Base-by-base conservation (phyloP, 1,140 invertebrate species). In the Megalonaias nervosa region DNA sequence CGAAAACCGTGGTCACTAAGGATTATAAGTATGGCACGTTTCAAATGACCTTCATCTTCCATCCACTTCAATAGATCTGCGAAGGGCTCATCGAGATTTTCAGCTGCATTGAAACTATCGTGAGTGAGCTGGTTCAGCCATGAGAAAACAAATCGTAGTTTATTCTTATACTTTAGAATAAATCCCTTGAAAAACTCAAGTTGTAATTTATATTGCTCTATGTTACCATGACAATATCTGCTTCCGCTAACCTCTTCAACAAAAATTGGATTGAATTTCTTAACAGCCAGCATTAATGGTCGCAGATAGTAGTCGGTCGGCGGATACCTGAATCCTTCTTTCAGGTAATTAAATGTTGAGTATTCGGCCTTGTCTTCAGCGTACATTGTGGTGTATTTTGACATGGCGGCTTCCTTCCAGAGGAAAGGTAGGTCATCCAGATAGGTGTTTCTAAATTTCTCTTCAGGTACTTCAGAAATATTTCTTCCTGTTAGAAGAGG, bases 221-320 rank as follows among this genome's bases (percentile, higher is more conserved):
- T 73, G 57, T 74, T 73, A n/a, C 74, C 74, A 62, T 74, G 66
- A 23, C 79, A 81, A 38, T 55, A 19, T 67, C 67, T 59, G 17
- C 67, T 67, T 23, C 75, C 65, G 15, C 66, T 65, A 2, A 69
- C 19, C 3, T 62, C 58, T 68, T 77, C 48, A 12, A 67, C 66
- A 48, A 76, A 64, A 17, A 84, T 75, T n/a, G 79, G 81, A 19
- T 79, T 56, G 64, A 65, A 23, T 73, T 68, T 21, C 67, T 83
- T 78, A 56, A 77, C 67, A 15, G 81, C 77, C 16, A 88, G 58
- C n/a, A 77, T 93, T 86, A 95, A 96, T 0, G 95, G 94, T 65
- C 95, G 91, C 58, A 95, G 91, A 82, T 96, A 97, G 84, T 96
- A 97, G 87, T 97, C 95, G 0, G 95, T 95, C 0, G 97, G 96